Evolutionary conservation across 2,888 invertebrate genomes (phyloP).

Genomic region (Cheilosia pagana): DNA sequence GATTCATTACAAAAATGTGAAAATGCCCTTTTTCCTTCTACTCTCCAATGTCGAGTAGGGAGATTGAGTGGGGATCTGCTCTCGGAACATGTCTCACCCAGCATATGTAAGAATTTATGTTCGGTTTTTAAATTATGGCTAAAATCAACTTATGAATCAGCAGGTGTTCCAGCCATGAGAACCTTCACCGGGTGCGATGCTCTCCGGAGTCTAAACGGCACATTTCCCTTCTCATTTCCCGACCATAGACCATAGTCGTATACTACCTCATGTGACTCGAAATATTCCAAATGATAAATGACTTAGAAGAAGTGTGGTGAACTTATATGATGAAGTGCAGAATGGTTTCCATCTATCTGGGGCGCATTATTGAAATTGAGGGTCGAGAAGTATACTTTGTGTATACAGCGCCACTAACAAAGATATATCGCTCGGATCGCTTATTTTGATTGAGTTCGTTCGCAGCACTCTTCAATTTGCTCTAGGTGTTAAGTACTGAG

Average conservation of each 20-base stretch:
- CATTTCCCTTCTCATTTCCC: not conserved
- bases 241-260: not conserved
- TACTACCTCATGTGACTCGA: constrained; percentile 10
- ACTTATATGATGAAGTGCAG: constrained; percentile 42
- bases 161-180: constrained; percentile 45
- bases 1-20: constrained; percentile 58
- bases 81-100: not conserved
- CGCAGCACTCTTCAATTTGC: not conserved
- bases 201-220: constrained; percentile 9
- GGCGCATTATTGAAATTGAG: constrained; percentile 46
- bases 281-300: constrained; percentile 37
- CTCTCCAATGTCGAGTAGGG: not conserved
- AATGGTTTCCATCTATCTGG: constrained; percentile 5
- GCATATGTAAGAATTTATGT: constrained; percentile 55
- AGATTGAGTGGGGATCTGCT: not conserved
- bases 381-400: constrained; percentile 21
- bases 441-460: constrained; percentile 30
- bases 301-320: constrained; percentile 35
- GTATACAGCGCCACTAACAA: not conserved
- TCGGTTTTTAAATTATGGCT: constrained; percentile 60
- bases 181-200: not conserved
- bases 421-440: constrained; percentile 8
- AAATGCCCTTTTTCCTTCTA: constrained; percentile 11
- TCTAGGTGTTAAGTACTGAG: not conserved
- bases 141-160: constrained; percentile 64